A percentile compares a stretch with the other conserved stretches of the same genome.
These are phyloP conservation scores for Gadus macrocephalus DNA, from an alignment of 2,113 vertebrate genomes.

Conservation along the genomic window DNA sequence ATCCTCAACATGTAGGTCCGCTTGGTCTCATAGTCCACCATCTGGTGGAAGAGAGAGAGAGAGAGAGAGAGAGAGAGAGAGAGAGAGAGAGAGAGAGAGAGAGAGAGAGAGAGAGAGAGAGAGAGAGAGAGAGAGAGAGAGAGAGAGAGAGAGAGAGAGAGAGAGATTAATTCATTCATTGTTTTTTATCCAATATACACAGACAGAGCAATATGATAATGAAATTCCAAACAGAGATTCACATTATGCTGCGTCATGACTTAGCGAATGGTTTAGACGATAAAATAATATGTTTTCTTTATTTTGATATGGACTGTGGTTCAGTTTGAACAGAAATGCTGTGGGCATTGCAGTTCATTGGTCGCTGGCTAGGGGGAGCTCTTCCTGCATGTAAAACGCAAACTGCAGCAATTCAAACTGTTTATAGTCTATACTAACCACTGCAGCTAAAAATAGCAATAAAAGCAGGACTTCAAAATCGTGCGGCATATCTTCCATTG, in stretches of 20 bases:
- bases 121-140: neutral
- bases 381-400: constrained; percentile 51
- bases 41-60: constrained; percentile 62
- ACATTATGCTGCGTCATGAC: neutral
- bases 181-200: neutral
- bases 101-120: neutral
- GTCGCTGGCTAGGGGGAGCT: constrained; percentile 63
- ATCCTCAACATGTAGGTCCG: constrained; percentile 88
- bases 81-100: neutral
- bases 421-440: neutral
- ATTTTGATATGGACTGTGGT: neutral
- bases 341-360: neutral
- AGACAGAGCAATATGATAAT: neutral
- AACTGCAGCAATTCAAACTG: neutral
- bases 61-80: constrained; percentile 13
- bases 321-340: neutral
- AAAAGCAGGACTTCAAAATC: neutral
- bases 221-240: neutral
- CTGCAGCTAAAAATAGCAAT: constrained; percentile 8
- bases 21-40: constrained; percentile 92
- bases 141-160: neutral
- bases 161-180: neutral
- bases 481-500: neutral
- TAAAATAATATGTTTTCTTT: neutral
- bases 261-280: neutral